phyloP scores from a whole-genome alignment of 1,140 invertebrate species.

The Macrocentrus cingulum region DNA sequence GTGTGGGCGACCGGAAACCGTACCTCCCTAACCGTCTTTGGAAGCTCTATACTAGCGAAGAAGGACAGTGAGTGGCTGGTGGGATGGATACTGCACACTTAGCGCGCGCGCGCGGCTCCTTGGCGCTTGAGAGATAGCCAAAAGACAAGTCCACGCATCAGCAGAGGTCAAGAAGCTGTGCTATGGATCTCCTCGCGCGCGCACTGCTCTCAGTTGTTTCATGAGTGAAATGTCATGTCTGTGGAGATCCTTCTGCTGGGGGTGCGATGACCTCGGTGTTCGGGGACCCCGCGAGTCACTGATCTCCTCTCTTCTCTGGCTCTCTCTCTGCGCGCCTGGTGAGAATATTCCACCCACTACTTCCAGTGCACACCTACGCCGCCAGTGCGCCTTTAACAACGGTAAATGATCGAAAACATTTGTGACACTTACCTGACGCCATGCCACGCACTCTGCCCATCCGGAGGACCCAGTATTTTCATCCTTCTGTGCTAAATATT shows the following conservation, averaged over 20 bases:
- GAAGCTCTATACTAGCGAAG: conserved; percentile 27
- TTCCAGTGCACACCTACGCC: conserved; percentile 20
- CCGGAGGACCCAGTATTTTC: too few relatives aligned
- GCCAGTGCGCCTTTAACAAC: conserved; percentile 13
- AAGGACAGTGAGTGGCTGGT: conserved; percentile 18
- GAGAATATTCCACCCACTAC: conserved; percentile 28
- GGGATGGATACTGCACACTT: conserved; percentile 7
- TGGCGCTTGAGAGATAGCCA: background rate
- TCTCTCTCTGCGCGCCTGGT: conserved; percentile 23
- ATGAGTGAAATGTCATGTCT: conserved; percentile 33
- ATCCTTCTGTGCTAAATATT: too few relatives aligned
- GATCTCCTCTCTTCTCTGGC: conserved; percentile 10
- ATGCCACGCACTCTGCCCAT: too few relatives aligned
- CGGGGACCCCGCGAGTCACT: background rate
- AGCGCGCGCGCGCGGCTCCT: background rate
- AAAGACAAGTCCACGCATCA: conserved; percentile 10
- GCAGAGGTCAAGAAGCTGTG: too few relatives aligned
- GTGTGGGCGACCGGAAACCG: conserved; percentile 56
- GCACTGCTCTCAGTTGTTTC: too few relatives aligned
- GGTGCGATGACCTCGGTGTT: conserved; percentile 26
- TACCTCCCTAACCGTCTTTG: conserved; percentile 56
- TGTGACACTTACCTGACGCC: background rate
- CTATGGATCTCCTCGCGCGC: too few relatives aligned
- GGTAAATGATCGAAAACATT: conserved; percentile 1
- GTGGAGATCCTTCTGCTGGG: conserved; percentile 31